Evolutionary conservation across 1,140 invertebrate genomes (phyloP), one percentile per base, ranked within the genome.

Genomic region (Phthorimaea operculella): DNA sequence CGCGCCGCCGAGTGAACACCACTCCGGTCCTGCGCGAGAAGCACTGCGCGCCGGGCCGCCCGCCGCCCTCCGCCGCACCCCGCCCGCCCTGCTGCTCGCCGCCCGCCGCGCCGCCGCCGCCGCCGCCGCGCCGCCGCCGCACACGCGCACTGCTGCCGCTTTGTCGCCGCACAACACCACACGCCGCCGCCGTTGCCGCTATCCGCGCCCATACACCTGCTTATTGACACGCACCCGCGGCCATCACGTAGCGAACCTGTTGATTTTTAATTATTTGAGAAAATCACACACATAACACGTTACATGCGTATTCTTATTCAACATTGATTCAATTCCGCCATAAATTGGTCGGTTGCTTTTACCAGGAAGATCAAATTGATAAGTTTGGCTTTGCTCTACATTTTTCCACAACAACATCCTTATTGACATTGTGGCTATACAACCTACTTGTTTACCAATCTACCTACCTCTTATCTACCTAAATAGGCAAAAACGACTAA

Each of bases 1-100:
- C 80, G 80, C 80, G 77, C 76, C 84, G 85, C 79, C 78, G 79
- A 82, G 76, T 81, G 86, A 87, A 86, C 87, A 82, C 82, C 85
- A 78, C 86, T 80, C 76, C 78, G 80, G 72, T 86, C 80, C 75
- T 85, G 84, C 80, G 82, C 83, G 79, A 74, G 72, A 68, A 79
- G 76, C 79, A 79, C 81, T 79, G 80, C 74, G 72, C 71, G 69
- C 58, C 69, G 62, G 79, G 69, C 71, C 63, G 68, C 65, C 80
- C 70, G 62, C 63, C 67, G 72, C 66, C 73, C 62, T 21, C 51
- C 51, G 12, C 48, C 64, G 72, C 65, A 64, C 66, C 62, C 58
- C 52, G 62, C 55, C 64, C 45, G 57, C 33, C 44, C 56, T 47
- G 36, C 52, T 52, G 62, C 55, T 61, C 45, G 57, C 47, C 54